Evolutionary conservation across 2,113 vertebrate genomes (phyloP).

Genomic region (Cranoglanis bouderius): DNA sequence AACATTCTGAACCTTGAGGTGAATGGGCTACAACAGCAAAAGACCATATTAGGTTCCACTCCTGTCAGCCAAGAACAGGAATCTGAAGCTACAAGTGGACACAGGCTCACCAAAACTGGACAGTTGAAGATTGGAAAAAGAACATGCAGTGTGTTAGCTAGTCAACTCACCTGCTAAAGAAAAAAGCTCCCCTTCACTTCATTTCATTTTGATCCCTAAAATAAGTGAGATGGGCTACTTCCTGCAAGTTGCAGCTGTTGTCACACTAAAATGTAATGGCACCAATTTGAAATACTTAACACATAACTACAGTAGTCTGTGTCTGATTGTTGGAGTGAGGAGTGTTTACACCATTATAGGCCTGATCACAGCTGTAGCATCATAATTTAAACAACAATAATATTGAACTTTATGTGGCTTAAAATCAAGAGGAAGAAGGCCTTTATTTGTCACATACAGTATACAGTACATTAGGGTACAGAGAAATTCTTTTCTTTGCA

Average conservation of each 20-base stretch:
- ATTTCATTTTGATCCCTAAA: constrained; percentile 46
- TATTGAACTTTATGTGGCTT: neutral
- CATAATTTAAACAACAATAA: neutral
- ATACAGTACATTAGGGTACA: neutral
- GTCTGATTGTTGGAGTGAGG: neutral
- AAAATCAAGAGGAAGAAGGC: neutral
- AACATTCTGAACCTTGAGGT: neutral
- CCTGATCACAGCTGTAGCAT: neutral
- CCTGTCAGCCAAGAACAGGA: neutral
- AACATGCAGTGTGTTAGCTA: neutral
- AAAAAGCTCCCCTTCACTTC: constrained; percentile 47
- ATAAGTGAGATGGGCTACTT: neutral
- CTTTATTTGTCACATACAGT: neutral
- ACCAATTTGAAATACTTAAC: neutral
- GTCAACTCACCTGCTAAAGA: constrained; percentile 3
- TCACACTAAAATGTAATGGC: neutral
- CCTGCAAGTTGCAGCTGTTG: neutral
- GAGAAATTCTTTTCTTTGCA: neutral
- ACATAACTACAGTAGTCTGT: neutral
- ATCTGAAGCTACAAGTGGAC: neutral
- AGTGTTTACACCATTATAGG: neutral
- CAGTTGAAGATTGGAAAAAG: neutral
- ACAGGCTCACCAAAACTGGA: neutral
- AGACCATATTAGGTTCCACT: neutral
- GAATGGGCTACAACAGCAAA: neutral